Base-by-base conservation (phyloP, 2,888 invertebrate genomes). In the Emmelina monodactyla region DNA sequence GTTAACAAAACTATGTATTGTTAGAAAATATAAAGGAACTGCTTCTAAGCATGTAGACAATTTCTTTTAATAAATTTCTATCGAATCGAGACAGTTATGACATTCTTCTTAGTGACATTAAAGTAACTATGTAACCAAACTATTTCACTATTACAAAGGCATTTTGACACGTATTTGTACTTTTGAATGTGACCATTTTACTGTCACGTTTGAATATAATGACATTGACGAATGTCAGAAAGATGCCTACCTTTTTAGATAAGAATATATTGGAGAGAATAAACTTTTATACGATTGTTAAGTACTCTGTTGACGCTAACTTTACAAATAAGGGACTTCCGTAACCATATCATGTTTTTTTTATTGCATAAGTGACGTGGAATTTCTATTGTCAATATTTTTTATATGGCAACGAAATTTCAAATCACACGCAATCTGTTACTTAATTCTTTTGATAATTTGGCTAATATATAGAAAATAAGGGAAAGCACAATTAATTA, bases 251-350 rank as follows among this genome's bases (percentile, higher is more conserved):
- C 71, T 73, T 75, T 71, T 75, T 73, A 75, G 73, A 73, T 78
- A 79, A 78, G 71, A 69, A 64, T 75, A 70, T 76, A 78, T 69
- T 71, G 67, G 66, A 79, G 72, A 76, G 73, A n/a, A 69, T 63
- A 62, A 75, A 29, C 78, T 79, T 79, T 78, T 78, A 79, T 79
- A 79, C 78, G 72, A 76, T 68, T 68, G 78, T 79, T 78, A 72
- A 73, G 75, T 69, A 64, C 69, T 69, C 71, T 78, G 78, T 78
- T 78, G 69, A 71, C 55, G 65, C 69, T 78, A 75, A 75, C 67
- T 68, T 59, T 68, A 69, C 51, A 9, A 54, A 61, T 57, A 75
- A 75, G 73, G 75, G 58, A 76, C 70, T 75, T 76, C 73, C 68
- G 64, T 63, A 66, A 75, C 66, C 69, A 69, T 70, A 69, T 71